phyloP scores from a whole-genome alignment of 1,140 invertebrate genomes.

The Leptonema lineaticorne region DNA sequence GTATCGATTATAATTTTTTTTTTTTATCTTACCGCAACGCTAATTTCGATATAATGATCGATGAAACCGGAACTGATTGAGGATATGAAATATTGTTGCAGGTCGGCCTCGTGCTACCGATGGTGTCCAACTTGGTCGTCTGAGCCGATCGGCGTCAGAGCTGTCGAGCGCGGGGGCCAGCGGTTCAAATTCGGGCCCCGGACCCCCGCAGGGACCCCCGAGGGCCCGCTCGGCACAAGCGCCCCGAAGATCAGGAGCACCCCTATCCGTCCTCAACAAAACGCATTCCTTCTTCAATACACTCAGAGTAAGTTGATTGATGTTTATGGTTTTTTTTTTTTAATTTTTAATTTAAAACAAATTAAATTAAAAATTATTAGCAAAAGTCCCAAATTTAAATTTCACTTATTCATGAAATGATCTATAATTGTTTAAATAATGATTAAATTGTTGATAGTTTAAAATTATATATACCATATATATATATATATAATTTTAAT shows the following conservation, averaged over 20 bases:
- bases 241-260: constrained; percentile 50
- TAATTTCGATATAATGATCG: too few species aligned
- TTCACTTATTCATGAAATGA: too few species aligned
- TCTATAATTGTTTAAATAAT: too few species aligned
- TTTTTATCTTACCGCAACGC: too few species aligned
- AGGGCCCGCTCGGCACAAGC: constrained; percentile 53
- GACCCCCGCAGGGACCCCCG: constrained; percentile 45
- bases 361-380: too few species aligned
- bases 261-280: constrained; percentile 65
- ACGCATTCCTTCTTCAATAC: constrained; percentile 72
- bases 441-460: too few species aligned
- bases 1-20: too few species aligned
- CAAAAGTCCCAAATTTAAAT: too few species aligned
- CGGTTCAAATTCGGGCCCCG: constrained; percentile 46
- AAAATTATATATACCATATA: too few species aligned
- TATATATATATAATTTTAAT: too few species aligned
- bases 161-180: constrained; percentile 49
- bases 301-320: constrained; percentile 54
- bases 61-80: background rate
- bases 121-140: constrained; percentile 35
- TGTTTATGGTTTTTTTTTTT: too few species aligned
- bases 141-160: constrained; percentile 60
- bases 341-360: too few species aligned
- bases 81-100: constrained; percentile 14
- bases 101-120: constrained; percentile 37